Evolutionary conservation across 2,113 vertebrate species (phyloP), one percentile per base, ranked within the genome.

Genomic region (Emydocephalus ijimae): DNA sequence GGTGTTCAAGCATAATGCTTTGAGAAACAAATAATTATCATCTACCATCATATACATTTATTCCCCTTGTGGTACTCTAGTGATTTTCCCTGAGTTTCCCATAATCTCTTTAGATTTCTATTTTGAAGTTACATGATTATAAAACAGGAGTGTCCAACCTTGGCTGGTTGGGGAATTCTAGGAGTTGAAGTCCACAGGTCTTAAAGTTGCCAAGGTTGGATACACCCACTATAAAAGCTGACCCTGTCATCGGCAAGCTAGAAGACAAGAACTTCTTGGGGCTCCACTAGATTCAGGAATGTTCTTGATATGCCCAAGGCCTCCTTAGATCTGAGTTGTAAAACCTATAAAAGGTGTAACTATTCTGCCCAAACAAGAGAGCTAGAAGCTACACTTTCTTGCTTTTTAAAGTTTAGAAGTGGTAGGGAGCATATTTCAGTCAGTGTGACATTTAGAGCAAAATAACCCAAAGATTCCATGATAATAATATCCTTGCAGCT

Each of bases 1-100:
- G 96, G 95, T 96, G 95, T 94, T 94, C 26, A 18, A 91, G 90
- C 94, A 90, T 91, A 0, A 1, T 88, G 90, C 54, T 86, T 64
- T n/a, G 88, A 92, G 86, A 93, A 96, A 91, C 0, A 89, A 20
- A 24, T 87, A 39, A 92, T 89, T 87, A 61, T 91, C 3, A 57
- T 85, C 43, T 4, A 43, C 43, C 26, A 74, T 64, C 23, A 45
- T 90, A 64, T 74, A 54, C 85, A 20, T 81, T 81, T 81, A 23
- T 45, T 64, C 24, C 18, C 48, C 45, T 87, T 61, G 56, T 18
- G 86, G 3, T 39, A 64, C 21, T 23, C 74, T 87, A 20, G 45
- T 45, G 39, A 11, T 64, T 90, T 29, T 92, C 20, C 15, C 50
- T 24, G 20, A 93, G 50, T 43, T 92, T 56, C 24, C n/a, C 39